These are phyloP conservation scores for Tipula helvola DNA, from an alignment of 2,888 invertebrate species.

Conservation along the genomic window DNA sequence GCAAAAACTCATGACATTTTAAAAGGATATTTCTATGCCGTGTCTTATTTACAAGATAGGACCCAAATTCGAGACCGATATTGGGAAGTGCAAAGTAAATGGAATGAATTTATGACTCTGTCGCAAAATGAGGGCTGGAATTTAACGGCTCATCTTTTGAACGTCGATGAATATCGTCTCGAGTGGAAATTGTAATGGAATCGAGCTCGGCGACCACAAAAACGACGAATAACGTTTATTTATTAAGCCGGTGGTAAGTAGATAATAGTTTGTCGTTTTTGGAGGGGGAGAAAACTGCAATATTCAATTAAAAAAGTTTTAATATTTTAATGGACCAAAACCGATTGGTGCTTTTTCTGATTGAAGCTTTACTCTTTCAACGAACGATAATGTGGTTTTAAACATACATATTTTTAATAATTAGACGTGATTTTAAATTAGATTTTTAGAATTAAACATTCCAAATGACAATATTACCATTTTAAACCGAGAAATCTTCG, in stretches of 20 bases:
- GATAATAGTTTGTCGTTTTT: background rate
- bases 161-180: constrained; percentile 46
- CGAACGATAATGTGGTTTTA: background rate
- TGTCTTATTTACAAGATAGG: constrained; percentile 35
- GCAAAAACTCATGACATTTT: constrained; percentile 33
- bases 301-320: background rate
- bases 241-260: background rate
- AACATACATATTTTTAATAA: background rate
- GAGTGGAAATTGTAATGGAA: constrained; percentile 26
- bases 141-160: constrained; percentile 41
- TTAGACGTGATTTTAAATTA: background rate
- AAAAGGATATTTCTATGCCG: constrained; percentile 35
- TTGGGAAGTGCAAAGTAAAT: constrained; percentile 39
- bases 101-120: constrained; percentile 35
- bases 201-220: background rate
- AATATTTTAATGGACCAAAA: background rate
- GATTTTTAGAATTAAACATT: background rate
- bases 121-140: constrained; percentile 43
- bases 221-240: background rate
- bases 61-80: constrained; percentile 37
- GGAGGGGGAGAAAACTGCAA: background rate
- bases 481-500: background rate
- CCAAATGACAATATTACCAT: background rate
- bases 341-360: background rate
- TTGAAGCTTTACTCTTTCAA: background rate